Base-by-base conservation (phyloP, 2,888 invertebrate genomes). In the Koerneria pararmatus region DNA sequence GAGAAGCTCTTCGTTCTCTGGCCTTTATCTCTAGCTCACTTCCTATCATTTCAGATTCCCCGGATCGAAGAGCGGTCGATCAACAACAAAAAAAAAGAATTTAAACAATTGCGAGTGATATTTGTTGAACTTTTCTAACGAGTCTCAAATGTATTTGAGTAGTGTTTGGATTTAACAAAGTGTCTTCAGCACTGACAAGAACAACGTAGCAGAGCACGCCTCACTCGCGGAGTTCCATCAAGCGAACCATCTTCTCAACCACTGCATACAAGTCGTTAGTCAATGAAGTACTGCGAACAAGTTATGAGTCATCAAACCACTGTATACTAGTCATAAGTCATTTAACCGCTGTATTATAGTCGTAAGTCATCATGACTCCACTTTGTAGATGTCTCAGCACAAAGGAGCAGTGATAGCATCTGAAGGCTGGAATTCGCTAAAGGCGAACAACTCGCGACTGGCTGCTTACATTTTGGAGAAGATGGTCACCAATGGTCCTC, bases 401-500 rank as follows among this genome's bases (percentile, higher is more conserved):
- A 37, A 53, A 3, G 22, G 29, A 6, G 24, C 51, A 15, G 69
- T 80, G 27, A 65, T 80, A 69, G 66, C 57, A 5, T 72, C 75
- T n/a, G 69, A 71, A 6, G 69, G 74, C 5, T 76, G 93, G 95
- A 83, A 95, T 94, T 68, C 95, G 84, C 84, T 98, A 94, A 84
- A 95, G 94, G n/a, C 89, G 87, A 83, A 89, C 90, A 75, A 95
- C 58, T 74, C 79, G 19, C 58, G 62, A 34, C 66, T 82, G 32
- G 75, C 74, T 35, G 80, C 76, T 65, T 61, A 64, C 11, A 69
- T 82, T 6, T 74, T 82, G 32, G 82, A 82, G 62, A 72, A 72
- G 49, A 74, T 80, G 65, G 71, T 80, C 41, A 67, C 71, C 31
- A 65, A 66, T 31, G 75, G 72, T 34, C 69, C 73, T 31, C 67